These are phyloP conservation scores for Natator depressus DNA, from an alignment of 2,113 vertebrate genomes.

Conservation along the genomic window DNA sequence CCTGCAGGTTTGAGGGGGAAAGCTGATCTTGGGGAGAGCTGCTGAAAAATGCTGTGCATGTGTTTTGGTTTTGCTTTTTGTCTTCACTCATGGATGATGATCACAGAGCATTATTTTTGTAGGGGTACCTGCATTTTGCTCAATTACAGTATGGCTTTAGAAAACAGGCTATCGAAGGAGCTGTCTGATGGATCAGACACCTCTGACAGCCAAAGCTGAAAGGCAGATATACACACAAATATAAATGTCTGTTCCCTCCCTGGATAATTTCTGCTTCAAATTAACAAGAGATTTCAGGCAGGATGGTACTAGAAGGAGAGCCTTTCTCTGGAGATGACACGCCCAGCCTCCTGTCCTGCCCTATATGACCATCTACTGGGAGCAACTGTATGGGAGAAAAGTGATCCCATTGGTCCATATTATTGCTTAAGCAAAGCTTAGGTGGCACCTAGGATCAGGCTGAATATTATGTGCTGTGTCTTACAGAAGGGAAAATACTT, in stretches of 20 bases:
- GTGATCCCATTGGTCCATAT: neutral
- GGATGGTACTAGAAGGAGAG: neutral
- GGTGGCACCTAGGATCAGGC: neutral
- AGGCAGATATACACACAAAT: accelerated
- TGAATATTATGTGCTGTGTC: neutral
- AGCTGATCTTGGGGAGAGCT: neutral
- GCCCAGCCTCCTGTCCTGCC: neutral
- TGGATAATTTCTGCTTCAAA: neutral
- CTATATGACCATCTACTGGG: accelerated
- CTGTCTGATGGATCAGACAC: accelerated
- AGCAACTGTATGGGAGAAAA: neutral
- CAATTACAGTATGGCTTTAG: neutral
- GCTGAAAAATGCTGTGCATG: neutral
- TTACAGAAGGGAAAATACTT: neutral
- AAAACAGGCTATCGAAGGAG: neutral
- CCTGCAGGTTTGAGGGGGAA: neutral
- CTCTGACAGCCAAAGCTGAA: neutral
- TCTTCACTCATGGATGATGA: neutral
- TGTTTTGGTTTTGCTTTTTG: neutral
- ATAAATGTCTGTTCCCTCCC: no score
- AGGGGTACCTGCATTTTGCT: neutral
- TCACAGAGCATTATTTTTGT: neutral
- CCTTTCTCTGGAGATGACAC: neutral
- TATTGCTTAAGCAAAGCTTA: neutral
- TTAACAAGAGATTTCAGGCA: neutral